A percentile compares a stretch with the other conserved stretches of the same genome.
Evolutionary conservation across 2,888 invertebrate species (phyloP).

Genomic region (Callyntrura sp.): DNA sequence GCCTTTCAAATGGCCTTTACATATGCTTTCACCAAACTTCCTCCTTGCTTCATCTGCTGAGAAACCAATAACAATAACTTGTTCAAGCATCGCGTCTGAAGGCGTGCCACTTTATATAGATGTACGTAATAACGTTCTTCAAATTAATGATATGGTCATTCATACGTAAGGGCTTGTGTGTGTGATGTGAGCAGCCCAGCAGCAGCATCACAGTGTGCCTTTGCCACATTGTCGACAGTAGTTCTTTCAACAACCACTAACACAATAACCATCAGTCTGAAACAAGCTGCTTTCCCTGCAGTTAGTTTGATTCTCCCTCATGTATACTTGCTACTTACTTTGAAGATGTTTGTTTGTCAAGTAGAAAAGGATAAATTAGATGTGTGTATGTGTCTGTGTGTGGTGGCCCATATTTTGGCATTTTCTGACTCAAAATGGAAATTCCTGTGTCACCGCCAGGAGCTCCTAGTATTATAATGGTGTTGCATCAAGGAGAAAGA

Average conservation of each 20-base stretch:
- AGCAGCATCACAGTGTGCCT: no score
- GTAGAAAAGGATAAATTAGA: background rate
- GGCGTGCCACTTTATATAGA: no score
- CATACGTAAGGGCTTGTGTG: no score
- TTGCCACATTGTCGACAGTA: no score
- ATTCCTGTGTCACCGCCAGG: background rate
- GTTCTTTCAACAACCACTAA: no score
- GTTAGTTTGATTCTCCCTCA: no score
- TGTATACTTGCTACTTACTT: no score
- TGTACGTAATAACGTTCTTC: background rate
- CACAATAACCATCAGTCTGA: no score
- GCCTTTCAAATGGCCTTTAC: constrained; percentile 9
- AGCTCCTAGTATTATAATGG: background rate
- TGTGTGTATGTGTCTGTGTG: background rate
- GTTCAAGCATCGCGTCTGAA: background rate
- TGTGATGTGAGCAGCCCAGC: no score
- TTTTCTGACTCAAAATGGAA: background rate
- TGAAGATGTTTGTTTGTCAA: no score
- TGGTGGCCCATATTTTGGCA: background rate
- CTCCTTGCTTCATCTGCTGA: background rate
- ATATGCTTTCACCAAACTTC: background rate
- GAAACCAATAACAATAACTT: constrained; percentile 19
- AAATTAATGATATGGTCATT: constrained; percentile 2
- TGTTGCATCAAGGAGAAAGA: background rate
- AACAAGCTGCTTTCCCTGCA: no score